Percentiles rank a stretch among this genome's conserved stretches.
Evolutionary conservation across 2,113 vertebrate species (phyloP).

Genomic region (Plecotus auritus): DNA sequence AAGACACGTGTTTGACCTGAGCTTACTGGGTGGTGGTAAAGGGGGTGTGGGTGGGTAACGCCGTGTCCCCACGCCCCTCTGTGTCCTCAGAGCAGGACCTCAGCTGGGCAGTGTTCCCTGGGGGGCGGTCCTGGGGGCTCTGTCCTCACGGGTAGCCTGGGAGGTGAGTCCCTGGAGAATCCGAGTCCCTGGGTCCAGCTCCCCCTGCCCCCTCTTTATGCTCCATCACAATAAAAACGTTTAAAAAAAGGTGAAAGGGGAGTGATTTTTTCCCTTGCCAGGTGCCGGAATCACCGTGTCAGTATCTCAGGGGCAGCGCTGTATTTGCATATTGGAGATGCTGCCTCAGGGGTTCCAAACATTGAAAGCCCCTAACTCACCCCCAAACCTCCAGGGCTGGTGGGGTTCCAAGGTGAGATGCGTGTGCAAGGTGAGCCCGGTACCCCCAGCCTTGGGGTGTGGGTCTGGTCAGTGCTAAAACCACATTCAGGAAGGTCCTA

Average conservation of each 20-base stretch:
- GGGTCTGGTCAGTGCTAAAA: accelerated
- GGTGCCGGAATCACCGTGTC: not conserved
- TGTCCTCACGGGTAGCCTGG: not conserved
- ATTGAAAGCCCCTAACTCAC: not conserved
- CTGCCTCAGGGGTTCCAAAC: not conserved
- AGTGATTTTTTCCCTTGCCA: too few species aligned
- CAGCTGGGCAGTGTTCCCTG: not conserved
- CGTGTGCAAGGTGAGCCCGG: not conserved
- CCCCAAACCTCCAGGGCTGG: not conserved
- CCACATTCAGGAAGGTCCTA: not conserved
- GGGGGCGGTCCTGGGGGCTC: too few species aligned
- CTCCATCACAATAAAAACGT: not conserved
- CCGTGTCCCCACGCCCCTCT: not conserved
- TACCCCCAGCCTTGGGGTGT: accelerated
- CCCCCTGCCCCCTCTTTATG: not conserved
- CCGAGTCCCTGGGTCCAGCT: too few species aligned
- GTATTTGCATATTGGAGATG: not conserved
- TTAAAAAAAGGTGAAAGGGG: not conserved
- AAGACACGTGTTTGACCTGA: accelerated
- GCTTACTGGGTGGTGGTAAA: too few species aligned
- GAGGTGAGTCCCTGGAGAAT: not conserved
- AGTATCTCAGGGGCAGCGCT: not conserved
- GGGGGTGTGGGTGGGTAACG: not conserved
- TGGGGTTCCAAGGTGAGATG: not conserved
- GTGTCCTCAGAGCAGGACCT: too few species aligned